Conservation (phyloP, 2,888 invertebrate species). For the Apamea crenata region DNA sequence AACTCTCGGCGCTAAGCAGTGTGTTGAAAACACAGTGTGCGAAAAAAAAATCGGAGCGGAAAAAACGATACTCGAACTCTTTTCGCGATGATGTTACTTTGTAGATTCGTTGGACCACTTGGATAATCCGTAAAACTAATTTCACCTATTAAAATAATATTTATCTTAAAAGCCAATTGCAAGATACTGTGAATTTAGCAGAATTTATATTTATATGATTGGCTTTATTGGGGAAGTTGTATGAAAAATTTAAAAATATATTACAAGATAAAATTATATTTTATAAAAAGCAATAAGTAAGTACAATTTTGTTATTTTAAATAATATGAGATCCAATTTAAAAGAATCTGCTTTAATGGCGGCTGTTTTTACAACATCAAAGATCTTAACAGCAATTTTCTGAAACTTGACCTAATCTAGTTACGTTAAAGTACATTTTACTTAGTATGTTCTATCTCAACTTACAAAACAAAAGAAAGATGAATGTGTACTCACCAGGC, state of each 20-base stretch:
- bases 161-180: constrained; percentile 36
- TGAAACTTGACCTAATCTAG: constrained; percentile 10
- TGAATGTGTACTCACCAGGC: constrained; percentile 76
- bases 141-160: constrained; percentile 17
- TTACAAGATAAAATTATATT: constrained; percentile 15
- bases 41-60: no score
- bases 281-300: constrained; percentile 34
- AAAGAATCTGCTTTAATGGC: constrained; percentile 10
- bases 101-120: no score
- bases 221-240: constrained; percentile 8
- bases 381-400: not conserved
- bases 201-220: constrained; percentile 25
- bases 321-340: not conserved
- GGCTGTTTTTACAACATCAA: not conserved
- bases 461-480: not conserved
- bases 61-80: no score
- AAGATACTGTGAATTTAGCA: constrained; percentile 47
- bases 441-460: not conserved
- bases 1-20: no score
- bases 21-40: no score
- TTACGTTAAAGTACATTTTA: constrained; percentile 17
- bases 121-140: constrained; percentile 36
- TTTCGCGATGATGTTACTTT: no score
- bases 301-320: not conserved
- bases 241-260: constrained; percentile 35